Evolutionary conservation across 2,113 vertebrate genomes (phyloP), one percentile per base, ranked within the genome.

Genomic region (Notarius quadriscutis): DNA sequence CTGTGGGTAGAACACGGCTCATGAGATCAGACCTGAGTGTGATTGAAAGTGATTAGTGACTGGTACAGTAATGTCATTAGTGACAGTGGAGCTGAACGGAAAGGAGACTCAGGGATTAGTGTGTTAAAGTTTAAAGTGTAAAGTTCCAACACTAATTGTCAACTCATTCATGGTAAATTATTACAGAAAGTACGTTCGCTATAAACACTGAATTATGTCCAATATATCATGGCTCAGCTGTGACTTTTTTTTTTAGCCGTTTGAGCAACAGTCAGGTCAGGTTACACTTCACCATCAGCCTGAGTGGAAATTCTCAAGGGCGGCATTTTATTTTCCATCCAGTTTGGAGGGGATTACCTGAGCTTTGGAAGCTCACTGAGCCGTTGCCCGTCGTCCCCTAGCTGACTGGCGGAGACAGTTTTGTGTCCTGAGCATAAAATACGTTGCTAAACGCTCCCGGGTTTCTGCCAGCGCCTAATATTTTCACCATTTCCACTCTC

Each of bases 31-130:
- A 89, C 89, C 92, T 90, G 93, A 93, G 92, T 93, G 93, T 93
- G 91, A 94, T 94, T 90, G 91, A 82, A 94, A 94, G 94, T 93
- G 91, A 95, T 95, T 93, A 94, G 88, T 92, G 92, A 91, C 92
- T 88, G 91, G 91, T 92, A 84, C 87, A 79, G 92, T 91, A 83
- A 89, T 91, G 86, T 89, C 90, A 89, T 89, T 91, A 87, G 55
- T 84, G 53, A 74, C 80, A 71, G 89, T 91, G 87, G 90, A 87
- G 27, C 25, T 84, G 77, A 88, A 87, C 87, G 91, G 91, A 93
- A 93, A 92, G 89, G 62, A 87, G 63, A 87, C 75, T 86, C 88
- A 78, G 84, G 86, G 90, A 50, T 85, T 60, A 8, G 8, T 57
- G 74, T 14, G 10, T 27, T 60, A 30, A 84, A 34, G 51, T 84